Percentiles rank a stretch among this genome's conserved stretches.
phyloP scores from a whole-genome alignment of 1,140 invertebrate genomes.

The Tetramorium simillimum region DNA sequence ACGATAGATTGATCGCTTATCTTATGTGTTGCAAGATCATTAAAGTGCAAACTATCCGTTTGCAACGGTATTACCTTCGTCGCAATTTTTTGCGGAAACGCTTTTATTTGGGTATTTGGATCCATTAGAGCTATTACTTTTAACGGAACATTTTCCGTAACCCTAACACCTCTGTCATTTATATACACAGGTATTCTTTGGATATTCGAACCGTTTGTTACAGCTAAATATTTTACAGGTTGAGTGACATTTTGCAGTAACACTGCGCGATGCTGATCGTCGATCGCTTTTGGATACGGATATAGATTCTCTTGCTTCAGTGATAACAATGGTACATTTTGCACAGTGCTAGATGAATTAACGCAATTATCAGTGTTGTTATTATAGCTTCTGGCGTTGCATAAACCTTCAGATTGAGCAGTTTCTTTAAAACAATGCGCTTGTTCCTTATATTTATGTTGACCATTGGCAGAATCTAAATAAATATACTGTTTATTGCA shows the following conservation, averaged over 20 bases:
- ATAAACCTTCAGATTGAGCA: not conserved
- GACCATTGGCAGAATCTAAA: conserved; percentile 3
- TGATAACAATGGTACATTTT: not conserved
- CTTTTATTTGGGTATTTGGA: not conserved
- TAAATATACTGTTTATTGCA: not conserved
- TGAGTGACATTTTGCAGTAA: conserved; percentile 15
- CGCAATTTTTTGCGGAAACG: conserved; percentile 4
- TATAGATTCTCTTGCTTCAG: not conserved
- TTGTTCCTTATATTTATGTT: conserved; percentile 23
- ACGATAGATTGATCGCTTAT: not conserved
- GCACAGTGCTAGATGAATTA: not conserved
- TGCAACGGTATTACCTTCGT: not conserved
- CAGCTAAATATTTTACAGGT: conserved; percentile 31
- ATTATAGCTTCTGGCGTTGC: not conserved
- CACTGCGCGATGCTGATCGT: not conserved
- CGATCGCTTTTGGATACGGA: not conserved
- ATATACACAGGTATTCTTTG: conserved; percentile 28
- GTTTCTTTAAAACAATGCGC: not conserved
- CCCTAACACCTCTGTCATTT: not conserved
- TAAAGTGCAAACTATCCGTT: not conserved
- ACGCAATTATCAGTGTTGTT: not conserved
- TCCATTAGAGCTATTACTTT: conserved; percentile 12
- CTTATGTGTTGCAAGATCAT: not conserved
- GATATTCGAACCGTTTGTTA: not conserved
- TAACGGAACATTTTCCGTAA: conserved; percentile 10